Evolutionary conservation across 2,888 invertebrate genomes (phyloP), one percentile per base, ranked within the genome.

Genomic region (Agriopis marginaria): DNA sequence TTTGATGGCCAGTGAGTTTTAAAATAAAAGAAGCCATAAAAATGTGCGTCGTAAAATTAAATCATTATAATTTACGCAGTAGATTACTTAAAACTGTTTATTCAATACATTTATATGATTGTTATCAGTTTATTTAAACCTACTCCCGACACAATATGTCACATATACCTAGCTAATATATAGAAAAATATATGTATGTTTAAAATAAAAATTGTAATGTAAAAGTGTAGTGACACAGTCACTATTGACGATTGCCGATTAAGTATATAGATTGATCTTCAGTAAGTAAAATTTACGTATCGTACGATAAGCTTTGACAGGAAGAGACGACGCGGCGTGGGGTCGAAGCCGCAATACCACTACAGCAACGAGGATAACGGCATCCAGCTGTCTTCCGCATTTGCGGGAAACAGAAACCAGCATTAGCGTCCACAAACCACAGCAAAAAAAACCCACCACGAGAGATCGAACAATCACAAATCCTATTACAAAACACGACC

Each of bases 341-440:
- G 66, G 76, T 73, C 62, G 64, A 59, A 62, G 66, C 73, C 74
- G 62, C 78, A 77, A 75, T 51, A 70, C 74, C 69, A 72, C 73
- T 74, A 69, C 71, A 74, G 71, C 66, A 74, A 69, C 59, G 66
- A 70, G 59, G 68, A 70, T 80, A 81, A 81, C 81, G 81, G 81
- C 68, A 80, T 71, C 65, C 70, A 72, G 66, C 68, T 66, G 73
- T 76, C 79, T 79, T 81, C 81, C 79, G 78, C 77, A 73, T 73
- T 75, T 72, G 73, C 69, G 73, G 73, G 73, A 65, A 70, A 71
- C 49, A 70, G 49, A 71, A 65, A 64, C 70, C 70, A 73, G 62
- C 75, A 74, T 72, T 71, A 72, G 53, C 67, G 63, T 66, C 65
- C 65, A 68, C 68, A 70, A 73, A 75, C 75, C 71, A 39, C 75